Base-by-base conservation (phyloP, 2,113 vertebrate genomes). In the Oreochromis spilurus region DNA sequence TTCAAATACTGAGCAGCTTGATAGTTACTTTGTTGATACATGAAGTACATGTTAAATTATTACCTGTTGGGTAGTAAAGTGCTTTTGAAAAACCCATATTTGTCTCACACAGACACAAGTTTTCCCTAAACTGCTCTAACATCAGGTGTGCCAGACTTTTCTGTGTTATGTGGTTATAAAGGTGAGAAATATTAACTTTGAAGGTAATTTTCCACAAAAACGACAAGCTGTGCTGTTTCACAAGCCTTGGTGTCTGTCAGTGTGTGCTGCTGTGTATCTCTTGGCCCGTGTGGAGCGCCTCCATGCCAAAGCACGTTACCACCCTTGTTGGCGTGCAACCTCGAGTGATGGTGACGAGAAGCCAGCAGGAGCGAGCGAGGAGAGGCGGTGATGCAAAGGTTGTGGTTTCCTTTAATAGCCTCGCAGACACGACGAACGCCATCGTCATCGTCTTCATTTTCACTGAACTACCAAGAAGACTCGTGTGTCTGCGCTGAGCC, bases 381-480 rank as follows among this genome's bases (percentile, higher is more conserved):
- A 31, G 86, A 83, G 70, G 60, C n/a, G 19, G n/a, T 21, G 89
- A 87, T 83, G 70, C 79, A 70, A 65, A 55, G 83, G 40, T 55
- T 82, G n/a, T 11, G 83, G 38, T 89, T 87, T 90, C 94, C 85
- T 85, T 77, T 91, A 88, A 91, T 86, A 90, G 84, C 72, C 17
- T 34, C n/a, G 62, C 81, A 91, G 85, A 88, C 57, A 8, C 2
- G 79, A 48, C 9, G 70, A 86, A 24, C 14, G 16, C 48, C 55
- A 4, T 57, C 65, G 3, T 54, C 89, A 60, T 85, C 83, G 21
- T 92, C 83, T 34, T 90, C 85, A 7, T 82, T 90, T 84, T 65
- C 62, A 57, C 85, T 53, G 67, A 88, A 65, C 45, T 53, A 58
- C 55, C 14, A 79, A 87, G 14, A 54, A 70, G 84, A 26, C 75